phyloP scores from a whole-genome alignment of 2,888 invertebrate species.

The Melanostoma scalare region DNA sequence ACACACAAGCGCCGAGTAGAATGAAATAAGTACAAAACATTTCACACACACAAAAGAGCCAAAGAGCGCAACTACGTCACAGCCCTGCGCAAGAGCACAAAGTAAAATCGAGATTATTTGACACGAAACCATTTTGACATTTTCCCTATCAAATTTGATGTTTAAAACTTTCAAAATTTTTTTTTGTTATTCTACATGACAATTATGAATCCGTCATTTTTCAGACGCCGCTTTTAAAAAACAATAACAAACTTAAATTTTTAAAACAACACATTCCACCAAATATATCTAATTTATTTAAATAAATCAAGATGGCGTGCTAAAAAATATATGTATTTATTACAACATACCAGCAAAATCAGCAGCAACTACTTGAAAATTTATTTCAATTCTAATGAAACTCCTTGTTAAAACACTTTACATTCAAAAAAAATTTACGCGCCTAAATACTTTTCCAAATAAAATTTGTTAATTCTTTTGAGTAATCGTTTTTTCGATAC shows the following conservation, averaged over 20 bases:
- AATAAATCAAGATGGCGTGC: constrained; percentile 28
- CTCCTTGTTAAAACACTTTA: constrained; percentile 27
- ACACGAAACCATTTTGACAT: constrained; percentile 74
- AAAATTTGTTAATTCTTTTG: neutral
- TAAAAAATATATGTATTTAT: neutral
- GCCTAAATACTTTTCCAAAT: neutral
- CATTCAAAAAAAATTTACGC: constrained; percentile 28
- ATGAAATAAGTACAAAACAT: constrained; percentile 15
- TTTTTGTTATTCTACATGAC: constrained; percentile 67
- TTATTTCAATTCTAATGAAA: neutral
- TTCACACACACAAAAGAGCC: constrained; percentile 7
- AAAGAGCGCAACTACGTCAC: constrained; percentile 31
- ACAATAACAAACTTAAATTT: constrained; percentile 52
- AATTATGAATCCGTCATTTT: constrained; percentile 64
- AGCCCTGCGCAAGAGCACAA: constrained; percentile 60
- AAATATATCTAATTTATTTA: constrained; percentile 2
- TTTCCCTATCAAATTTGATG: constrained; percentile 70
- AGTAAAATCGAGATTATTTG: constrained; percentile 66
- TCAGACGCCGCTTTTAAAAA: constrained; percentile 57
- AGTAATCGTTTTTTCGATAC: neutral
- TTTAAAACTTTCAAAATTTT: constrained; percentile 67
- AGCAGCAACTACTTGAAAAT: neutral
- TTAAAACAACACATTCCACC: neutral
- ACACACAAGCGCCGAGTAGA: constrained; percentile 3
- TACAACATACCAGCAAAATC: neutral